These are phyloP conservation scores for Podargus strigoides DNA, from an alignment of 2,797 vertebrate species.

Conservation along the genomic window DNA sequence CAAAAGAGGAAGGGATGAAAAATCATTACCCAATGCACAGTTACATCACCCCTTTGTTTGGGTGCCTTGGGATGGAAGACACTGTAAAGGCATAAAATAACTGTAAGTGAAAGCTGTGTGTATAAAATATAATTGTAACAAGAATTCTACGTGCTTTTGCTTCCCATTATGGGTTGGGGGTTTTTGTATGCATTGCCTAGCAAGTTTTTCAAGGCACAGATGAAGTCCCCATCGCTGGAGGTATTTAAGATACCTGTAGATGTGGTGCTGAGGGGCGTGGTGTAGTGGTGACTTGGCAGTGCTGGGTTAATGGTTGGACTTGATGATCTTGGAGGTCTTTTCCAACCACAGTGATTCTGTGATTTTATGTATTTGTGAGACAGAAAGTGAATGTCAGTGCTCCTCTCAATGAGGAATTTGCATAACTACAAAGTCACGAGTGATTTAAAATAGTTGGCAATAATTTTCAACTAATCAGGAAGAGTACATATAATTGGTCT, in stretches of 20 bases:
- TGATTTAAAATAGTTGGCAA: not conserved
- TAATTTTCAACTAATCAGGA: not conserved
- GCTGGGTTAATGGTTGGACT: no score
- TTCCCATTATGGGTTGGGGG: not conserved
- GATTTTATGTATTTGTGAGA: not conserved
- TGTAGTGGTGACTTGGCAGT: no score
- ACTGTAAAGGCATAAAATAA: not conserved
- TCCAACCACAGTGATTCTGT: no score
- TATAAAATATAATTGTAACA: not conserved
- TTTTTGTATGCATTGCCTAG: not conserved
- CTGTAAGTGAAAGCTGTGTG: not conserved
- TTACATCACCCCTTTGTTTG: constrained; percentile 41
- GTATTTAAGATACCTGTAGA: no score
- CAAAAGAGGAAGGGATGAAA: not conserved
- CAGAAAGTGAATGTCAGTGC: not conserved
- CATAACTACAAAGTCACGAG: not conserved
- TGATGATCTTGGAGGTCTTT: no score
- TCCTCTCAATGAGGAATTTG: not conserved
- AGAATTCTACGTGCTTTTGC: not conserved
- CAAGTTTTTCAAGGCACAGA: not conserved
- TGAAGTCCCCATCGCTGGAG: no score
- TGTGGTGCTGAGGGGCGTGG: no score
- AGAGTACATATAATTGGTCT: not conserved
- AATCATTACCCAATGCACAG: not conserved
- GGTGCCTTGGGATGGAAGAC: constrained; percentile 13